Conservation (phyloP, 2,888 invertebrate genomes). For the Drosophila tanythrix region DNA sequence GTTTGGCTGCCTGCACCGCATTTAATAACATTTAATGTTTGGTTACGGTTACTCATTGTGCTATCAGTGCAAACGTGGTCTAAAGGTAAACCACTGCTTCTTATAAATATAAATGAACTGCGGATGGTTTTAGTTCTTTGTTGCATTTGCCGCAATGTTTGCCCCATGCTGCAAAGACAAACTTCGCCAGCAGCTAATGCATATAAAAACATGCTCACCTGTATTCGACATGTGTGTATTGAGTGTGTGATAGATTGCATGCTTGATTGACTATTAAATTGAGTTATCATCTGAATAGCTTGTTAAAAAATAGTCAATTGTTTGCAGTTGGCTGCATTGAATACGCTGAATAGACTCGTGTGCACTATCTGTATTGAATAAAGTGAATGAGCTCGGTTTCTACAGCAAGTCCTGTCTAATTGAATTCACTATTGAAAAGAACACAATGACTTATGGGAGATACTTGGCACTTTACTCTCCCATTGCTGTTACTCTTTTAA, state of each 20-base stretch:
- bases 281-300: slow-evolving; percentile 49
- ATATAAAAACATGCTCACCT: slow-evolving; percentile 25
- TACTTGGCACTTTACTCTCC: not conserved
- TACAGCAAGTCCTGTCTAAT: slow-evolving; percentile 40
- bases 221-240: not conserved
- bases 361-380: not conserved
- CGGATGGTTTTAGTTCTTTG: slow-evolving; percentile 47
- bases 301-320: slow-evolving; percentile 34
- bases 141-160: slow-evolving; percentile 74
- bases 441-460: slow-evolving; percentile 1
- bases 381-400: slow-evolving; percentile 6
- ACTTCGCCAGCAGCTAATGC: slow-evolving; percentile 27
- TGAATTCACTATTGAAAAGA: slow-evolving; percentile 45
- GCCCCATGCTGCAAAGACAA: slow-evolving; percentile 25
- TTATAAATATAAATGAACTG: slow-evolving; percentile 76
- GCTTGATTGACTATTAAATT: slow-evolving; percentile 75
- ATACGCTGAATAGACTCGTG: slow-evolving; percentile 15
- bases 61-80: not conserved
- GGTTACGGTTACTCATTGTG: slow-evolving; percentile 61
- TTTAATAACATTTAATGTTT: slow-evolving; percentile 77
- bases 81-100: slow-evolving; percentile 18
- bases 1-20: slow-evolving; percentile 63
- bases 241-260: slow-evolving; percentile 33
- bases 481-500: not conserved
- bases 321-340: slow-evolving; percentile 35